Evolutionary conservation across 2,797 vertebrate genomes (phyloP).

Genomic region (Pangasius djambal): DNA sequence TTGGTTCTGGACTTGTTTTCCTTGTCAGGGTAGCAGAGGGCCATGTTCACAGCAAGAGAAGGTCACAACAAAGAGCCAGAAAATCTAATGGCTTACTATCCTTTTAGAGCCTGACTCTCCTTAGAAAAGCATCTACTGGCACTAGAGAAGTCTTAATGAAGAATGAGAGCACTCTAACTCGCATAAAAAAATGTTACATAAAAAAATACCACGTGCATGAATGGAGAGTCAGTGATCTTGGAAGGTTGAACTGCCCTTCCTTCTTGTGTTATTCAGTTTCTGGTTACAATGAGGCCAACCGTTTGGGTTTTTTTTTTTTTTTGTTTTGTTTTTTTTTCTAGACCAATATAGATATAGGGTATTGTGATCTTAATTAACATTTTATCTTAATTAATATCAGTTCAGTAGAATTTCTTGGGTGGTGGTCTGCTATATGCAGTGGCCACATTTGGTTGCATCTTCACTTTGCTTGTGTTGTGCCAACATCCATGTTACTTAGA

Average conservation of each 20-base stretch:
- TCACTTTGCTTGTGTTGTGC: constrained; percentile 30
- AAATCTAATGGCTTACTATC: constrained; percentile 35
- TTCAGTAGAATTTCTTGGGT: background rate
- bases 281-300: background rate
- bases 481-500: constrained; percentile 36
- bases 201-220: constrained; percentile 12
- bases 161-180: constrained; percentile 14
- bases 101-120: constrained; percentile 29
- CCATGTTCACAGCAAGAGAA: constrained; percentile 37
- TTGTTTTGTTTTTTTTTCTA: background rate
- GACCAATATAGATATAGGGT: background rate
- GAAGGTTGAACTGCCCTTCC: background rate
- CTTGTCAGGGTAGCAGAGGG: constrained; percentile 33
- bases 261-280: background rate
- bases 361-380: background rate
- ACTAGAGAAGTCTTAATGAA: constrained; percentile 27
- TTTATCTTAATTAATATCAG: background rate
- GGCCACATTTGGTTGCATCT: constrained; percentile 15
- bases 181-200: background rate
- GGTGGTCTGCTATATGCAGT: background rate
- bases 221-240: background rate
- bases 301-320: background rate
- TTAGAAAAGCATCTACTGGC: constrained; percentile 34
- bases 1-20: background rate
- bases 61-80: constrained; percentile 38